Percentiles rank a stretch among this genome's conserved stretches.
Evolutionary conservation across 2,888 invertebrate genomes (phyloP).

Genomic region (Hypomecis atomaria): DNA sequence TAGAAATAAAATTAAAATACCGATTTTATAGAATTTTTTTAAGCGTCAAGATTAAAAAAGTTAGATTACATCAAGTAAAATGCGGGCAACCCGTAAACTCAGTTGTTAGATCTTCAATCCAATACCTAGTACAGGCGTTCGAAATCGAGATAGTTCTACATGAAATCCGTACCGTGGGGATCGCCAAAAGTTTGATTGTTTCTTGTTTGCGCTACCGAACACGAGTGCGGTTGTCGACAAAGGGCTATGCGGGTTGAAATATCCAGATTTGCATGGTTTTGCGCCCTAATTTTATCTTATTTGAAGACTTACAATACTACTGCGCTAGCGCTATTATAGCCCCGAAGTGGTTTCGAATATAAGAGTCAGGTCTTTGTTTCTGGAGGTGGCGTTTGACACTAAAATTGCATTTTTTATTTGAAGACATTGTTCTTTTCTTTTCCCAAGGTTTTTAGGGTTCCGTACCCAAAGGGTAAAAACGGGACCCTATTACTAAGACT

Average conservation of each 20-base stretch:
- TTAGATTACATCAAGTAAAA: not conserved
- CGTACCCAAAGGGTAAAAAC: no score
- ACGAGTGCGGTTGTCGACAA: conserved; percentile 22
- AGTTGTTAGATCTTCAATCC: not conserved
- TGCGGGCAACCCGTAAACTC: not conserved
- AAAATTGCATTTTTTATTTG: no score
- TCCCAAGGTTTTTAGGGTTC: no score
- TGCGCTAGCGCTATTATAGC: no score
- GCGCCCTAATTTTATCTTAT: not conserved
- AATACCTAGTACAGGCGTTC: not conserved
- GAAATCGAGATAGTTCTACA: not conserved
- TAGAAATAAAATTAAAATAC: no score
- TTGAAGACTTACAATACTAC: no score
- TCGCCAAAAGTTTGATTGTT: conserved; percentile 27
- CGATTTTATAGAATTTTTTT: not conserved
- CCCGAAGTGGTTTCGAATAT: no score
- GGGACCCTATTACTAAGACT: no score
- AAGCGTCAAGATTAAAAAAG: no score
- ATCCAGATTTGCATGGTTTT: conserved; percentile 8
- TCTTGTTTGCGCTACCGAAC: conserved; percentile 28
- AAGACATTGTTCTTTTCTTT: no score
- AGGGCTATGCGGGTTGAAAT: conserved; percentile 23
- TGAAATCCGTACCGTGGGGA: conserved; percentile 19
- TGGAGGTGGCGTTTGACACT: no score
- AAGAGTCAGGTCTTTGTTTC: no score